These are phyloP conservation scores for Plutomurus gul DNA, from an alignment of 1,140 invertebrate genomes.

Conservation along the genomic window DNA sequence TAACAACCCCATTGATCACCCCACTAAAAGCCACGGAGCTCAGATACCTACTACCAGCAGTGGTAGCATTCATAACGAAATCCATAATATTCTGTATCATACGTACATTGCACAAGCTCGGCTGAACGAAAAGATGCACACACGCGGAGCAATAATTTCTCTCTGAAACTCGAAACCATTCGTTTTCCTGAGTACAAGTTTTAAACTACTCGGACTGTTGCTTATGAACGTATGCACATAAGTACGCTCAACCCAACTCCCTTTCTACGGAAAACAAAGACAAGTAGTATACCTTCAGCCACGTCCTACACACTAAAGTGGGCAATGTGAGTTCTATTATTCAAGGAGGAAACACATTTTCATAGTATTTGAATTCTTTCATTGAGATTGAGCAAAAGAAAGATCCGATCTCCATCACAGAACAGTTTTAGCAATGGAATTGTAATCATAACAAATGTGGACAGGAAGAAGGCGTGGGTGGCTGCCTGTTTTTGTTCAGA, in stretches of 20 bases:
- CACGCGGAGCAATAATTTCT: conserved; percentile 39
- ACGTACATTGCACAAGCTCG: not conserved
- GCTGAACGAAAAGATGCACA: not conserved
- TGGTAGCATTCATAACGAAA: not conserved
- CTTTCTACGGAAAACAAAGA: too few species aligned
- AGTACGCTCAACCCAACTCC: too few species aligned
- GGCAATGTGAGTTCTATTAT: not conserved
- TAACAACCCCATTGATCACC: conserved; percentile 47
- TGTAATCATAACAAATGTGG: conserved; percentile 16
- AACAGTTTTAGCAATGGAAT: not conserved
- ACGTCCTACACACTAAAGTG: not conserved
- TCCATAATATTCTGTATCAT: not conserved
- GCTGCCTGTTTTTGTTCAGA: not conserved
- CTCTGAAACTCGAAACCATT: conserved; percentile 41
- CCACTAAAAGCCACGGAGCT: not conserved
- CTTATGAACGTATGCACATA: too few species aligned
- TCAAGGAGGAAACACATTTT: not conserved
- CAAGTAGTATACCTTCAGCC: too few species aligned
- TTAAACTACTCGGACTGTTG: too few species aligned
- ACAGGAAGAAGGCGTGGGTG: conserved; percentile 43
- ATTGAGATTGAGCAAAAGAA: not conserved
- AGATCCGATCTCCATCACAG: not conserved
- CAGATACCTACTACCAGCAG: too few species aligned
- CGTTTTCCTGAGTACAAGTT: conserved; percentile 30
- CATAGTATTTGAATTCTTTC: not conserved